phyloP scores from a whole-genome alignment of 2,113 vertebrate genomes.

The Butorides virescens region DNA sequence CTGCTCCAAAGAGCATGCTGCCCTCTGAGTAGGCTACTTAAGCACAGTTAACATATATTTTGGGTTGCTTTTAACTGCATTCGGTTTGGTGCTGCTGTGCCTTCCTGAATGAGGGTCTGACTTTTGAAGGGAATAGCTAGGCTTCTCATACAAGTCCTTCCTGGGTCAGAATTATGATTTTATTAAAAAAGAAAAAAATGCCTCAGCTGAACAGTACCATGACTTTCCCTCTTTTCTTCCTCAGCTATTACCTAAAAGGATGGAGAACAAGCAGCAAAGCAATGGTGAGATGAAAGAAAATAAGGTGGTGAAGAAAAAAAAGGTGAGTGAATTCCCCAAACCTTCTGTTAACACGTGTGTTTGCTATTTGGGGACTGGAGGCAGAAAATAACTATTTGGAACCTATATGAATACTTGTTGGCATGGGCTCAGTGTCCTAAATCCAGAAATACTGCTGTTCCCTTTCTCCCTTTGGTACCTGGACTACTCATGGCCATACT shows the following conservation, averaged over 20 bases:
- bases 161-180: neutral
- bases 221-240: neutral
- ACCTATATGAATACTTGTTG: neutral
- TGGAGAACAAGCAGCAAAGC: conserved; percentile 34
- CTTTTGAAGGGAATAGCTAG: neutral
- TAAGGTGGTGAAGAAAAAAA: neutral
- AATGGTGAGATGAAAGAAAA: neutral
- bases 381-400: neutral
- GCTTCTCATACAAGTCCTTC: neutral
- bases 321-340: conserved; percentile 51
- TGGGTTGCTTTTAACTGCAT: neutral
- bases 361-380: neutral
- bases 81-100: neutral
- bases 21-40: neutral
- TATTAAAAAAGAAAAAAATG: neutral
- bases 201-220: neutral
- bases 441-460: neutral
- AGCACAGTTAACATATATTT: neutral
- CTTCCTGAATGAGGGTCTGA: neutral
- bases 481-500: neutral
- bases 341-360: neutral
- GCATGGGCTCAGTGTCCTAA: neutral
- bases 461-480: neutral
- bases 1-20: neutral
- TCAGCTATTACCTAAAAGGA: neutral